Conservation (phyloP, 2,888 invertebrate genomes). For the Drosophila incognita region DNA sequence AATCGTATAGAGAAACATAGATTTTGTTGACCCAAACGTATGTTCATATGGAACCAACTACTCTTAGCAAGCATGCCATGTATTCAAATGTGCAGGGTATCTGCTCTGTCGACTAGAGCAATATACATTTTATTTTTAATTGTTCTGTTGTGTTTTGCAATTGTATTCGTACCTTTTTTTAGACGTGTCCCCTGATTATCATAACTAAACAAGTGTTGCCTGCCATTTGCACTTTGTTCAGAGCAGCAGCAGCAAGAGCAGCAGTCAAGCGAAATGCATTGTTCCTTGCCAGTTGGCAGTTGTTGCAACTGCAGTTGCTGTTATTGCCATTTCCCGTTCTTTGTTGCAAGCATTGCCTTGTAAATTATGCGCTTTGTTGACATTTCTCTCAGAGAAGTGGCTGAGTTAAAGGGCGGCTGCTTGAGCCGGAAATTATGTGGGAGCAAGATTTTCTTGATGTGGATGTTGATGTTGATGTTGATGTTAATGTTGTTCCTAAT, state of each 20-base stretch:
- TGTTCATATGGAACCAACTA: no score
- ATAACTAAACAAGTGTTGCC: conserved; percentile 76
- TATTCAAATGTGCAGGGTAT: neutral
- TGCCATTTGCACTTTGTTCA: conserved; percentile 65
- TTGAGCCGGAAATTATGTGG: conserved; percentile 19
- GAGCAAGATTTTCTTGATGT: neutral
- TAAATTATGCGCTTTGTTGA: conserved; percentile 79
- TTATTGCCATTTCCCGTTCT: conserved; percentile 68
- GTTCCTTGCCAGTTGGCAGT: conserved; percentile 21
- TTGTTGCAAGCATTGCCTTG: conserved; percentile 72
- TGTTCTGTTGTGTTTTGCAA: neutral
- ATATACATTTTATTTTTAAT: neutral
- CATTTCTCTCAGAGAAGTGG: conserved; percentile 51
- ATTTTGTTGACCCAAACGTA: neutral
- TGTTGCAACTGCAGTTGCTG: conserved; percentile 38
- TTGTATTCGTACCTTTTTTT: conserved; percentile 2
- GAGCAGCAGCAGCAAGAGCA: conserved; percentile 34
- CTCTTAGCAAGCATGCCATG: neutral
- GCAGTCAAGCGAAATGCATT: conserved; percentile 27
- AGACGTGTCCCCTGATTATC: conserved; percentile 64
- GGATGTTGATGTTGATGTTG: neutral
- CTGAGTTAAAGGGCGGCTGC: conserved; percentile 3
- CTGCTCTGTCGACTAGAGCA: neutral
- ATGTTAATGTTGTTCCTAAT: conserved; percentile 9
- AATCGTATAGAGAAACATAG: neutral